Conservation (phyloP, 2,113 vertebrate species). For the Cepphus grylle region DNA sequence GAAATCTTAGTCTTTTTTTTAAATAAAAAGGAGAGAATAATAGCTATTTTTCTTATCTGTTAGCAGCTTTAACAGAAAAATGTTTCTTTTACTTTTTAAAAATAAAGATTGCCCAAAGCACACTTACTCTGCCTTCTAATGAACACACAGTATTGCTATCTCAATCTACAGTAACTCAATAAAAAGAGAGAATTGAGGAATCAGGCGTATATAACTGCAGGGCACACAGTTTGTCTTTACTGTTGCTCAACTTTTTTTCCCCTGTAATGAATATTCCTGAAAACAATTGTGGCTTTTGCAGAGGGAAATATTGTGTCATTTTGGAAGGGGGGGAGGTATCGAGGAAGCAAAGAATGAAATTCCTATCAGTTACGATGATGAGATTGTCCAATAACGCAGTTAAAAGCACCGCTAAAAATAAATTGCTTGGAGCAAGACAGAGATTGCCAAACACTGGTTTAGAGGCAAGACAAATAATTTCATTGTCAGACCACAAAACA, state of each 20-base stretch:
- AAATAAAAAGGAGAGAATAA: background rate
- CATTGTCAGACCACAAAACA: constrained; percentile 1
- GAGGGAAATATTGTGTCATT: background rate
- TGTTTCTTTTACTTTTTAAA: background rate
- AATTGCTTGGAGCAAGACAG: constrained; percentile 38
- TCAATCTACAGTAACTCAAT: background rate
- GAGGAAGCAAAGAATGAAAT: background rate
- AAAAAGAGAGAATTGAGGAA: background rate
- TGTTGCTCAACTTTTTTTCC: background rate
- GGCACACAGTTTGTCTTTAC: background rate
- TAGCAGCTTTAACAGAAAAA: background rate
- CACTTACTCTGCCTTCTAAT: background rate
- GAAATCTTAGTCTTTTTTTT: background rate
- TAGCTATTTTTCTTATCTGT: background rate
- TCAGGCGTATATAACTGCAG: background rate
- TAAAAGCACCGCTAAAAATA: constrained; percentile 27
- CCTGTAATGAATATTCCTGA: constrained; percentile 32
- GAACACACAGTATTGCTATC: background rate
- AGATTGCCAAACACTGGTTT: constrained; percentile 8
- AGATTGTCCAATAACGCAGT: constrained; percentile 36
- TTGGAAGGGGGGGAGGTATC: background rate
- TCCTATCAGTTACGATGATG: constrained; percentile 24
- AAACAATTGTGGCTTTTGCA: background rate
- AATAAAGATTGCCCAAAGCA: background rate
- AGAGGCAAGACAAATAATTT: constrained; percentile 25